These are phyloP conservation scores for Zoanthus sociatus DNA, from an alignment of 92 coral and sea anemone species.

Conservation along the genomic window DNA sequence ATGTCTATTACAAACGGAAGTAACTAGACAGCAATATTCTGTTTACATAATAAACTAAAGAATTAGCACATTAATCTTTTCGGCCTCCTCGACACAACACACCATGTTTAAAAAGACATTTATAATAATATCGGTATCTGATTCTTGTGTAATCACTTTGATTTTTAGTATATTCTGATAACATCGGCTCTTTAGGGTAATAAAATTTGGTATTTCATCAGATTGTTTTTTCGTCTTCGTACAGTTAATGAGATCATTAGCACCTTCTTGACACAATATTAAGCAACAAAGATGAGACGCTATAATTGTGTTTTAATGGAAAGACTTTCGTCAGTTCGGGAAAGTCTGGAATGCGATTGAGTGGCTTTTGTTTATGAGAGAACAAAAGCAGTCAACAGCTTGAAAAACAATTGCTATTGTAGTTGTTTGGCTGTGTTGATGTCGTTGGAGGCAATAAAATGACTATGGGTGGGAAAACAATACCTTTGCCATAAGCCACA, in stretches of 20 bases:
- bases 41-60: neutral
- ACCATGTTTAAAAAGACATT: neutral
- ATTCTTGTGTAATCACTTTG: neutral
- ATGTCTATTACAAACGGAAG: neutral
- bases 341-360: neutral
- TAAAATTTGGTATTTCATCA: neutral
- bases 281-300: conserved; percentile 6
- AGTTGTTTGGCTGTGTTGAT: neutral
- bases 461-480: neutral
- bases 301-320: neutral
- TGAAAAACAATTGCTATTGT: neutral
- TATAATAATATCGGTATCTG: neutral
- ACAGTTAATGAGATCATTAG: conserved; percentile 44
- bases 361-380: neutral
- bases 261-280: conserved; percentile 30
- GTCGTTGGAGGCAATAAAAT: neutral
- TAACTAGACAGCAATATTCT: neutral
- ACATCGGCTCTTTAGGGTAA: neutral
- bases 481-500: neutral
- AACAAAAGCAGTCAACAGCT: conserved; percentile 14
- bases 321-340: neutral
- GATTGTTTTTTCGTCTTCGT: conserved; percentile 25
- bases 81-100: neutral
- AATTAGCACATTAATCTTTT: neutral
- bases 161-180: neutral